Percentiles rank a stretch among this genome's conserved stretches.
Conservation (phyloP, 2,113 vertebrate genomes). For the Lucifuga dentata region DNA sequence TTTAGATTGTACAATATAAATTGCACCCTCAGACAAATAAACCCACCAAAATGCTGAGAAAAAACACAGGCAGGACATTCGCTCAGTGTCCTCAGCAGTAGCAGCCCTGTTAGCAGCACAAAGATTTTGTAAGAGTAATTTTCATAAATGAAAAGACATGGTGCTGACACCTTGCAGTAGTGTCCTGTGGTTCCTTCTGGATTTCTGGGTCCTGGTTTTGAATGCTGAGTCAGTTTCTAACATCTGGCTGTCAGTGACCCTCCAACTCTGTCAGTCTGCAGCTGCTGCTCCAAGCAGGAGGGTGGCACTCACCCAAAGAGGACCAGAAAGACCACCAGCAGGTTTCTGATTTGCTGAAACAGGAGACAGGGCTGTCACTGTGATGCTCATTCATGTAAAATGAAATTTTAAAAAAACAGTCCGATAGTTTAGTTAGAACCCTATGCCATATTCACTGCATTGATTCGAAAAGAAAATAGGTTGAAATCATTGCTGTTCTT, state of each 20-base stretch:
- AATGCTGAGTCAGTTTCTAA: constrained; percentile 75
- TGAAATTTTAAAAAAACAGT: no score
- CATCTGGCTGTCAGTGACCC: constrained; percentile 81
- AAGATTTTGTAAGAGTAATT: background rate
- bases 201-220: constrained; percentile 61
- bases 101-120: background rate
- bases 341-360: constrained; percentile 74
- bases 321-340: constrained; percentile 75
- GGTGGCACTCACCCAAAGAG: constrained; percentile 79
- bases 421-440: constrained; percentile 52
- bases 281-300: constrained; percentile 80
- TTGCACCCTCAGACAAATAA: no score
- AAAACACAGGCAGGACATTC: no score
- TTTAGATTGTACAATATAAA: no score
- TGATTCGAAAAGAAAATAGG: constrained; percentile 56
- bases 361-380: constrained; percentile 66
- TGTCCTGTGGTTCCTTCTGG: constrained; percentile 56
- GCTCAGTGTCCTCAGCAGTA: no score
- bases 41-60: no score
- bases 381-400: constrained; percentile 68
- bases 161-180: constrained; percentile 26
- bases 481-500: constrained; percentile 69
- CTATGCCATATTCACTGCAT: constrained; percentile 62
- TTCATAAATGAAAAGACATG: constrained; percentile 39
- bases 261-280: constrained; percentile 75